Evolutionary conservation across 2,888 invertebrate species (phyloP), one percentile per base, ranked within the genome.

Genomic region (Iselma pallidipennis): DNA sequence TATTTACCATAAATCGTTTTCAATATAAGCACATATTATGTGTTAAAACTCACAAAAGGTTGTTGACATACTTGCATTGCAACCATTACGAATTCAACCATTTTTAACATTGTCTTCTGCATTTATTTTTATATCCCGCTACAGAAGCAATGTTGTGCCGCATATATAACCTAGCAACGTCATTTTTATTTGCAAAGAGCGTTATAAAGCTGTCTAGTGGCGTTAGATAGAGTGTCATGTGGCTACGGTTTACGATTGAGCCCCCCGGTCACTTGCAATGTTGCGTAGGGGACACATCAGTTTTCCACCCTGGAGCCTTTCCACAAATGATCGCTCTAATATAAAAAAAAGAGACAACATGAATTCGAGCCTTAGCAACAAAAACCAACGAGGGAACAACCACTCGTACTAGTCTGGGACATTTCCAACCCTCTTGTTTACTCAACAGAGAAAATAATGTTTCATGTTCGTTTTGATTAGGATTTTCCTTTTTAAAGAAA

Each of bases 221-320:
- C 63, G 65, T 69, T 67, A 65, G 63, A 66, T 66, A 63, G 64
- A 63, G 63, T 65, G 69, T 69, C 69, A 61, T 63, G 56, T 49
- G 60, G 55, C 53, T 61, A 63, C 67, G 65, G 66, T 69, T 69
- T 69, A 69, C 65, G 67, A 67, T 65, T 67, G 67, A 59, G 67
- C 66, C 66, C 61, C 63, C 54, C 37, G 63, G 63, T 60, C 63
- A 63, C 60, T 60, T 61, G 57, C 61, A 61, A 57, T 49, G 57
- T 57, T 61, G 61, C 61, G 49, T 61, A 54, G 53, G 54, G 52
- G 54, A 61, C 57, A 48, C 52, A 61, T 57, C 37, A 29, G 48
- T 37, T 59, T 49, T 19, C 31, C 29, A 53, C 28, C 53, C 55
- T 53, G 23, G 31, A 52, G 53, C 52, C 49, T 14, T 0, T 28